phyloP scores from a whole-genome alignment of 2,113 vertebrate species.

The Natator depressus region DNA sequence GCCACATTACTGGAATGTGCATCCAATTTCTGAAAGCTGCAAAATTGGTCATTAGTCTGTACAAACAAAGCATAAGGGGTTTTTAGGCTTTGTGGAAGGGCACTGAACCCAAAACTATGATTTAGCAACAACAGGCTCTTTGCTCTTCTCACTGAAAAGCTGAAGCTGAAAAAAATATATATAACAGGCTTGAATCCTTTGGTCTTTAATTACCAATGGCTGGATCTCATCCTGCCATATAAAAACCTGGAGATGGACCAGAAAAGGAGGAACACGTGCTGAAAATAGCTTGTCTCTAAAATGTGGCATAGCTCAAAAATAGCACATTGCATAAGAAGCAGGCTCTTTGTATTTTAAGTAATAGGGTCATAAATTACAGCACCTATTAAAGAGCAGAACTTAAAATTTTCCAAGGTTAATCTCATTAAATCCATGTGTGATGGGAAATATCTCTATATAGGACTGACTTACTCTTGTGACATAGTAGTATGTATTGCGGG shows the following conservation, averaged over 20 bases:
- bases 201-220: not conserved
- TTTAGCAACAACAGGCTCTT: not conserved
- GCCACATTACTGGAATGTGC: not conserved
- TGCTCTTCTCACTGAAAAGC: not conserved
- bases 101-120: not conserved
- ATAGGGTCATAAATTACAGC: not conserved
- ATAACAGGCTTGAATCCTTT: not conserved
- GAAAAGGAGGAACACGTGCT: not conserved
- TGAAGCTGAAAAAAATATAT: not conserved
- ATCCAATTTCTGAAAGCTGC: not conserved
- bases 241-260: not conserved
- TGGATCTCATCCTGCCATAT: not conserved
- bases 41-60: slow-evolving; percentile 18
- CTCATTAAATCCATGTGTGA: not conserved
- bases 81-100: not conserved
- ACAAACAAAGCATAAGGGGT: not conserved
- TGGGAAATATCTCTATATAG: not conserved
- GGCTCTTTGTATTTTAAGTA: not conserved
- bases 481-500: not conserved
- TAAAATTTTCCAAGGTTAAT: not conserved
- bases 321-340: not conserved
- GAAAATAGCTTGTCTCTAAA: not conserved
- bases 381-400: not conserved
- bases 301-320: not conserved
- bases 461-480: not conserved